Evolutionary conservation across 2,797 vertebrate genomes (phyloP).

Genomic region (Selene dorsalis): DNA sequence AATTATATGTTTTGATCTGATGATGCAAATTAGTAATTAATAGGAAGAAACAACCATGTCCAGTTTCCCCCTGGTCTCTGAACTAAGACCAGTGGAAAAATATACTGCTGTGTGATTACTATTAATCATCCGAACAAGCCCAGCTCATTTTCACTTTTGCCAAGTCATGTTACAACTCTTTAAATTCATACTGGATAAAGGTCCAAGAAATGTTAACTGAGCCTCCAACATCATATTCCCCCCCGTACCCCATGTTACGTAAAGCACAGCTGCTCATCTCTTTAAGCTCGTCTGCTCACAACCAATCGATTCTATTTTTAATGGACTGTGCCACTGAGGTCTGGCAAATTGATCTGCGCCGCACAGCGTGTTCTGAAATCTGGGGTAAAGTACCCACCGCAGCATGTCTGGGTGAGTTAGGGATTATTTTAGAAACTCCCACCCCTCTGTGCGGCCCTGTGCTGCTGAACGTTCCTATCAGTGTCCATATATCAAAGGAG

Average conservation of each 20-base stretch:
- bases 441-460: not conserved
- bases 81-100: not conserved
- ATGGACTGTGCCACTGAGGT: slow-evolving; percentile 16
- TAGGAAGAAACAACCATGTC: not conserved
- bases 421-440: slow-evolving; percentile 70
- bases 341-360: slow-evolving; percentile 55
- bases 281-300: slow-evolving; percentile 51
- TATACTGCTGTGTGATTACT: not conserved
- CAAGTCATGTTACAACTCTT: slow-evolving; percentile 63
- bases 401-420: slow-evolving; percentile 9
- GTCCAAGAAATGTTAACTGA: slow-evolving; percentile 50
- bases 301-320: slow-evolving; percentile 79
- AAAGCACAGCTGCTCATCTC: slow-evolving; percentile 82
- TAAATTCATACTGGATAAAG: slow-evolving; percentile 27
- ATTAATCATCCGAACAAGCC: slow-evolving; percentile 10
- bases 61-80: not conserved
- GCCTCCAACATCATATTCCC: slow-evolving; percentile 54
- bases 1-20: not conserved
- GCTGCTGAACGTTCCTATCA: slow-evolving; percentile 42
- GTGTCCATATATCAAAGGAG: slow-evolving; percentile 67
- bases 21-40: not conserved
- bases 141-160: slow-evolving; percentile 41
- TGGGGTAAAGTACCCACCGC: slow-evolving; percentile 48
- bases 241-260: slow-evolving; percentile 70
- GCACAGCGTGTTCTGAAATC: slow-evolving; percentile 49